Conservation (phyloP, 2,797 vertebrate species). For the Oreochromis grahami region DNA sequence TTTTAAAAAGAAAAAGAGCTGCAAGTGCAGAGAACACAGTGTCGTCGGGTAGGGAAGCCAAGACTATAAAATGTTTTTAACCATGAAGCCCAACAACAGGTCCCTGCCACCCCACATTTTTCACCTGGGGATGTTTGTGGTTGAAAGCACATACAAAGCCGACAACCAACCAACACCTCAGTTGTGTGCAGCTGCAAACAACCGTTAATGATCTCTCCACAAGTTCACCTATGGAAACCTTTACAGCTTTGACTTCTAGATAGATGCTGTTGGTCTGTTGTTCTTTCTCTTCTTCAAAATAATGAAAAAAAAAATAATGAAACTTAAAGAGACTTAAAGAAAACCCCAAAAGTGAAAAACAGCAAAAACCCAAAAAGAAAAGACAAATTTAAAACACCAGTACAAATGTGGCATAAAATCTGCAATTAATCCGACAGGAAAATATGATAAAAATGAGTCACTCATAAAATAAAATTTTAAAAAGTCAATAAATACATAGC, state of each 20-base stretch:
- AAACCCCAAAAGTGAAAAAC: not conserved
- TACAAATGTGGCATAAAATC: not conserved
- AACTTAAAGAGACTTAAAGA: not conserved
- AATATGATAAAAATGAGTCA: not conserved
- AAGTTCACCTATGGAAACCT: not conserved
- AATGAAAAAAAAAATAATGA: not conserved
- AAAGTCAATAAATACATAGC: not conserved
- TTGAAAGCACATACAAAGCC: not conserved
- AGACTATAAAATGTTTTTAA: not conserved
- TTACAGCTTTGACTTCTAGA: not conserved
- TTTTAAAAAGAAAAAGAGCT: not conserved
- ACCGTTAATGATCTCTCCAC: not conserved
- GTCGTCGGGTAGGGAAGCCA: not conserved
- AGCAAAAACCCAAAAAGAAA: not conserved
- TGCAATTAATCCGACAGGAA: not conserved
- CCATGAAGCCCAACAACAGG: not conserved
- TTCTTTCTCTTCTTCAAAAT: not conserved
- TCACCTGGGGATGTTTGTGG: not conserved
- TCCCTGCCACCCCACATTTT: not conserved
- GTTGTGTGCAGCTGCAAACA: not conserved
- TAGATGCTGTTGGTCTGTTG: not conserved
- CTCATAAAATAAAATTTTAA: not conserved
- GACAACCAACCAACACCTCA: not conserved
- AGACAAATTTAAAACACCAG: not conserved
- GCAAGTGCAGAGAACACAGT: not conserved